Evolutionary conservation across 2,113 vertebrate genomes (phyloP).

Genomic region (Charadrius vociferus): DNA sequence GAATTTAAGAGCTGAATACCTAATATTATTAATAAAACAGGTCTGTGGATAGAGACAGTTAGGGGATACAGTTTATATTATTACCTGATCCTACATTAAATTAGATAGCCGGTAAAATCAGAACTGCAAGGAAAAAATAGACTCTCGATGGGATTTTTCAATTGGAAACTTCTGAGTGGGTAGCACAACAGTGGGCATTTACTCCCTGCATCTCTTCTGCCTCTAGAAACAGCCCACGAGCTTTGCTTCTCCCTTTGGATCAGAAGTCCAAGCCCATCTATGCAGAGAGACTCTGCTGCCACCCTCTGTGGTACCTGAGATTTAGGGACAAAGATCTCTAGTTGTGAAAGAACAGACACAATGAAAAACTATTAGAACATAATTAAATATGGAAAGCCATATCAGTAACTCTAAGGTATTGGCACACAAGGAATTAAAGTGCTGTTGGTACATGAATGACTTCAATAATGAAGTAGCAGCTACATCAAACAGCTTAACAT

Average conservation of each 20-base stretch:
- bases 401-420: not conserved
- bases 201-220: not conserved
- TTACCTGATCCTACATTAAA: constrained; percentile 1
- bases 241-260: not conserved
- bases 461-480: not conserved
- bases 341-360: not conserved
- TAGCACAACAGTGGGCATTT: not conserved
- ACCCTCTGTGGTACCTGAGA: not conserved
- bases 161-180: not conserved
- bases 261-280: not conserved
- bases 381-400: not conserved
- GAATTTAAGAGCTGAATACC: constrained; percentile 62
- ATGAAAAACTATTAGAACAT: not conserved
- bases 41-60: not conserved
- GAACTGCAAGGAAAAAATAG: not conserved
- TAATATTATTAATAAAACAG: constrained; percentile 56
- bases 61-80: not conserved
- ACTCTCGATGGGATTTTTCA: not conserved
- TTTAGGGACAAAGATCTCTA: not conserved
- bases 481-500: not conserved
- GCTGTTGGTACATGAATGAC: not conserved
- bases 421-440: not conserved
- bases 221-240: not conserved
- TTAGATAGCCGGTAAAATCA: constrained; percentile 1
- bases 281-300: constrained; percentile 27